Base-by-base conservation (phyloP, 1,140 invertebrate species). In the Drosophila triauraria region DNA sequence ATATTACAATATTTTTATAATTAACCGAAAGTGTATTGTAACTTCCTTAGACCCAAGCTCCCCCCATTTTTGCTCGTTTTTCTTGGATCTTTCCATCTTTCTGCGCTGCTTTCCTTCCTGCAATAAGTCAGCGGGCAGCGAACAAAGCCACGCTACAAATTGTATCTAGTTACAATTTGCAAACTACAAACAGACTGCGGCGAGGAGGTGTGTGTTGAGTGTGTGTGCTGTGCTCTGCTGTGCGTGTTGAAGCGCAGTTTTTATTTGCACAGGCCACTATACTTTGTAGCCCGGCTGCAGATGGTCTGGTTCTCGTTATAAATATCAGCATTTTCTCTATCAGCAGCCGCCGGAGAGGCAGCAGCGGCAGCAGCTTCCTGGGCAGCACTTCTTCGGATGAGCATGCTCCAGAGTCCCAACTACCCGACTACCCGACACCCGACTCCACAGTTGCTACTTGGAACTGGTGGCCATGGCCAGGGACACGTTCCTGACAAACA, bases 161-260 rank as follows among this genome's bases (percentile, higher is more conserved):
- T 90, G 85, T 90, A 90, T 90, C 85, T 90, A 90, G 85, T 90
- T 90, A 90, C 85, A 90, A 90, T 90, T 90, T 90, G 85, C 85
- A 90, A 90, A 90, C 85, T 90, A 91, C 85, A 90, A 90, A 90
- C 85, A 79, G 81, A 80, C 50, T 60, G 43, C 44, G 43, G 43
- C 35, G 13, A 25, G 23, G 27, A 40, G 17, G n/a, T 23, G 25
- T 35, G 17, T 4, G 53, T 6, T 4, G 53, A 15, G 53, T 13
- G 12, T 25, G 61, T n/a, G 12, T 70, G 81, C 82, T 80, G 82
- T 27, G 60, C 12, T 9, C 20, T 13, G 27, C 68, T 72, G 85
- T 90, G 85, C 85, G 85, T 90, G 85, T 90, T 90, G 81, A 90
- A 90, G 86, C 85, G 75, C 80, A 80, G 60, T 82, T 90, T 90